phyloP scores from a whole-genome alignment of 1,140 invertebrate genomes.

The Triops cancriformis region DNA sequence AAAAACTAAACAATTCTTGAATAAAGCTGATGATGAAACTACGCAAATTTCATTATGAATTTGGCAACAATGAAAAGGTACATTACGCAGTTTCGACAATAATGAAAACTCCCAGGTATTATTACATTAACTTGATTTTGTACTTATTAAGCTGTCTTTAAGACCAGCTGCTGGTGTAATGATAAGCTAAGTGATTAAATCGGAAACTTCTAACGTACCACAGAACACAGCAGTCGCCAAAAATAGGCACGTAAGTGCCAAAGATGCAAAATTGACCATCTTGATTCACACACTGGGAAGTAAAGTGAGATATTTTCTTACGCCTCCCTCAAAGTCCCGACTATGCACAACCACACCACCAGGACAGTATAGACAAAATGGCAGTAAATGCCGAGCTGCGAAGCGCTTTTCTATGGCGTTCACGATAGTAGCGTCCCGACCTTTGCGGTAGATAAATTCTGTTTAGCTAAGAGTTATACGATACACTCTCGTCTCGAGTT shows the following conservation, averaged over 20 bases:
- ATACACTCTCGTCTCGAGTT: no score
- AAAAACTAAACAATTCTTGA: no score
- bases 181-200: background rate
- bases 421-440: background rate
- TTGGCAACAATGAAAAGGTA: no score
- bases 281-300: background rate
- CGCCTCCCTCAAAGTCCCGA: background rate
- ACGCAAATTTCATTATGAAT: no score
- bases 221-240: background rate
- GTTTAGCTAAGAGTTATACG: no score
- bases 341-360: background rate
- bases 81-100: no score
- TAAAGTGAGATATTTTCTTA: background rate
- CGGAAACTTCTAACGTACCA: background rate
- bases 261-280: background rate
- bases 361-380: background rate
- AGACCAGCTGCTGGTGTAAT: no score
- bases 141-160: no score
- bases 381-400: background rate
- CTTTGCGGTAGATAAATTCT: no score
- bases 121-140: no score
- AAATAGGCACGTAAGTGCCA: background rate
- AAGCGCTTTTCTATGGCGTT: background rate
- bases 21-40: background rate
- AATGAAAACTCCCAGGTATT: no score